phyloP scores from a whole-genome alignment of 2,797 vertebrate genomes.

The Selene dorsalis region DNA sequence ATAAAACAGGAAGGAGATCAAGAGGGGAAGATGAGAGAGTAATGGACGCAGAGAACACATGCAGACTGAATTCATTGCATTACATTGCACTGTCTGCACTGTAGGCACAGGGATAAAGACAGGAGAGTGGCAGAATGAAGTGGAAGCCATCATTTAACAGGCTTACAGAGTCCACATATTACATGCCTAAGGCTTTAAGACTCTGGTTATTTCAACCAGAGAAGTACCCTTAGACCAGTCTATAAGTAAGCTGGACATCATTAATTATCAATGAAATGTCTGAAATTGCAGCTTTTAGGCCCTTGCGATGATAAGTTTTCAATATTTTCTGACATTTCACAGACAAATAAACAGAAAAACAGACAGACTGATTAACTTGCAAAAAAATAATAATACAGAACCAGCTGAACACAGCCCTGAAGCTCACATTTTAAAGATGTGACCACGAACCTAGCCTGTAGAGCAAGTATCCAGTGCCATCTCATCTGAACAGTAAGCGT shows the following conservation, averaged over 20 bases:
- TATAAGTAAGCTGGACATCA: neutral
- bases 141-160: conserved; percentile 51
- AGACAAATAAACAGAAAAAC: neutral
- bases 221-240: neutral
- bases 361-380: neutral
- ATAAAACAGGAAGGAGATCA: conserved; percentile 62
- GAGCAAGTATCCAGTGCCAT: neutral
- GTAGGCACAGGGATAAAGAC: conserved; percentile 32
- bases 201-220: conserved; percentile 15
- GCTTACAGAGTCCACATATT: conserved; percentile 16
- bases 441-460: neutral
- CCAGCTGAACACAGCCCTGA: neutral
- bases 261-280: conserved; percentile 5
- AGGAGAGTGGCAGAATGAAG: conserved; percentile 31
- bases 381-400: neutral
- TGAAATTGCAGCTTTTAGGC: neutral
- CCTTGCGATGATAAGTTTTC: neutral
- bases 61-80: conserved; percentile 60
- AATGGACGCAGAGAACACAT: conserved; percentile 62
- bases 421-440: neutral
- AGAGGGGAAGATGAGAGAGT: conserved; percentile 50
- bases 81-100: conserved; percentile 56
- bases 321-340: neutral
- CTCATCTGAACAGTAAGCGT: conserved; percentile 4
- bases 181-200: conserved; percentile 23